phyloP scores from a whole-genome alignment of 1,140 invertebrate species.

The Meloidogyne hapla region DNA sequence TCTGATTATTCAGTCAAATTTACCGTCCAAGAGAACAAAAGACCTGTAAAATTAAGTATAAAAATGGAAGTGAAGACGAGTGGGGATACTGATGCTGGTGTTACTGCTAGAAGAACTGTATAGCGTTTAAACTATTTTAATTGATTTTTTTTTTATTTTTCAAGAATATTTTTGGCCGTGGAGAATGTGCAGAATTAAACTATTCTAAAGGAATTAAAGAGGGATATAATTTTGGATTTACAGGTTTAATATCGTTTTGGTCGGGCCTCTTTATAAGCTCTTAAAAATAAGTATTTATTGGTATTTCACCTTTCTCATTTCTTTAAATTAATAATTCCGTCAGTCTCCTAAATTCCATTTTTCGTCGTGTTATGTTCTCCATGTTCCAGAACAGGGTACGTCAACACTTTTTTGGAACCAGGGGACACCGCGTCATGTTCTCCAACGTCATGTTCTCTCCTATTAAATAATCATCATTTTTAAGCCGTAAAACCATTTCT shows the following conservation, averaged over 20 bases:
- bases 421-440: no score
- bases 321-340: no score
- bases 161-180: slow-evolving; percentile 57
- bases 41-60: slow-evolving; percentile 40
- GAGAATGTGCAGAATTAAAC: slow-evolving; percentile 46
- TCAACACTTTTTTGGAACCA: no score
- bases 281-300: no score
- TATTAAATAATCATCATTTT: background rate
- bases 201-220: slow-evolving; percentile 52
- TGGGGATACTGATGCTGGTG: slow-evolving; percentile 55
- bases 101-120: slow-evolving; percentile 49
- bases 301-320: no score
- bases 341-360: no score
- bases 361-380: no score
- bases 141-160: no score
- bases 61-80: slow-evolving; percentile 56
- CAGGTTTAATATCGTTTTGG: slow-evolving; percentile 17
- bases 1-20: slow-evolving; percentile 7
- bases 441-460: no score
- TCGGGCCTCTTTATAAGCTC: background rate
- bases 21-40: slow-evolving; percentile 13
- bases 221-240: slow-evolving; percentile 53
- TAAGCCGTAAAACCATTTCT: slow-evolving; percentile 54
- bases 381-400: no score
- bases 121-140: background rate